Evolutionary conservation across 92 coral and sea anemone species (phyloP), one percentile per base, ranked within the genome.

Genomic region (Zoanthus sociatus): DNA sequence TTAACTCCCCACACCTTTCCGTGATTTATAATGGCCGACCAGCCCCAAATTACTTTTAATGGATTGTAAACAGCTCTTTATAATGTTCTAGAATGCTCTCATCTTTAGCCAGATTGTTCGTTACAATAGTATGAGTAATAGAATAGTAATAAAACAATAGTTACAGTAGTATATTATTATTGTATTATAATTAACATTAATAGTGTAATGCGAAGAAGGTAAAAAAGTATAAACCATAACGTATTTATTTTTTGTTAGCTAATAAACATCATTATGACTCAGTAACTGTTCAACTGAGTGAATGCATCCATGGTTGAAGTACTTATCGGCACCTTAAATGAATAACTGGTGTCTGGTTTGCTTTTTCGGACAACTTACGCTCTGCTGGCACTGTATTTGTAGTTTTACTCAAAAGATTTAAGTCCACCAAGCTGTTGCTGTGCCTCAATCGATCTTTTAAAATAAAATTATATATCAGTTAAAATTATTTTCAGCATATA

Each of bases 381-480:
- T 81, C 85, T 64, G 85, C 85, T 18, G 85, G 85, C 61, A 68
- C 51, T 32, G 50, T 17, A 66, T 81, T 67, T 18, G 85, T 77
- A 77, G 66, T 33, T 50, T 53, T 81, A 54, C 45, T 67, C 46
- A 45, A 20, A 10, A 68, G 58, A 31, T 15, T 81, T 48, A 81
- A n/a, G 60, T 81, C 85, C 7, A 64, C 85, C 61, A 81, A 81
- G 26, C 85, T 81, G 60, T 75, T 66, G 85, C 85, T 81, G 15
- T 66, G 85, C 75, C 85, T 53, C n/a, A 81, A 66, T 66, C 85
- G 85, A 33, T 81, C 85, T 81, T 5, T 17, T 45, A 58, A 66
- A 71, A 81, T 10, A 26, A 7, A 69, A 32, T 12, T 4, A 30
- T 50, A 11, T 50, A 48, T 50, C 7, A 7, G 2, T 37, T 37